Base-by-base conservation (phyloP, 2,888 invertebrate genomes). In the Trissolcus brochymenae region DNA sequence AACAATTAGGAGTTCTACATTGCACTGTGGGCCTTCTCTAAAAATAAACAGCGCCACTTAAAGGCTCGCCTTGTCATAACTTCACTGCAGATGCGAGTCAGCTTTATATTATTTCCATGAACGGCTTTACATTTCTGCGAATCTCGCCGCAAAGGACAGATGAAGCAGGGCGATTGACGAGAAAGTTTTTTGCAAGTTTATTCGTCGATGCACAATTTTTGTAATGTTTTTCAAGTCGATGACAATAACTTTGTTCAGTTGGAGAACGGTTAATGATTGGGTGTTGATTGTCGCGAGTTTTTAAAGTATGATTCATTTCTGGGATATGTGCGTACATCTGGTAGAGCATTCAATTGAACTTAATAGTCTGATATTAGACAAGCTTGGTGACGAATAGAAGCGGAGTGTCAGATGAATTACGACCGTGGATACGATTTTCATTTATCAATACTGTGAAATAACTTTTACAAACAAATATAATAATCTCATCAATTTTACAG, bases 1-100 rank as follows among this genome's bases (percentile, higher is more conserved):
- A 88, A 87, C 88, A 88, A 88, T 88, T 88, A 88, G 83, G 85
- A 87, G 87, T 86, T 87, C 86, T 86, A 87, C 86, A 87, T 87
- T 87, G 84, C 85, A 84, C 85, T 83, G 82, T 83, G 82, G 82
- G 82, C 81, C 81, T 82, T 77, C 82, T 87, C 88, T 88, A 88
- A 88, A 88, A 87, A 88, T 87, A 88, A 87, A 85, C 85, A 83
- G 84, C 82, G 79, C 85, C 86, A 87, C 87, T 87, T 87, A 84
- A 87, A 84, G 81, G 77, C 78, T 73, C 78, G 78, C 70, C 78
- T 73, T 74, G 84, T 84, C 84, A 83, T 84, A 84, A 84, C 84
- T 83, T 73, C 76, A 80, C 80, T 71, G 84, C 84, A 84, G 84
- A 84, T 84, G 84, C 83, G 79, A 82, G 80, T 76, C 81, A 78